Conservation (phyloP, 2,797 vertebrate species). For the Argya squamiceps region DNA sequence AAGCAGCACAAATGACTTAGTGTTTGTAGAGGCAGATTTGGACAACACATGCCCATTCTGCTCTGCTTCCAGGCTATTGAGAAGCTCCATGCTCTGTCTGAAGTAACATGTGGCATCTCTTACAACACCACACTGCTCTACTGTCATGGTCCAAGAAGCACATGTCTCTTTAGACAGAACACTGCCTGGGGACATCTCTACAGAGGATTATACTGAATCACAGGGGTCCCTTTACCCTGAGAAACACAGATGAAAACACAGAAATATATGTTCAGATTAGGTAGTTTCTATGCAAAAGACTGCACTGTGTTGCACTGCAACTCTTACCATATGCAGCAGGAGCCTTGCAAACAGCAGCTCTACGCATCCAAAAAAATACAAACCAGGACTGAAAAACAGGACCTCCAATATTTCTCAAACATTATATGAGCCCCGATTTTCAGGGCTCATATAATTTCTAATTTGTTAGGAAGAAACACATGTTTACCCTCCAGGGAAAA, state of each 20-base stretch:
- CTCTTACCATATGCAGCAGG: neutral
- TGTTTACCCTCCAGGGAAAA: neutral
- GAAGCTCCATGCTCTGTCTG: neutral
- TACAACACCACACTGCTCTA: neutral
- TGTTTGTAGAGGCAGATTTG: neutral
- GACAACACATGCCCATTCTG: neutral
- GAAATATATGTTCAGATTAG: neutral
- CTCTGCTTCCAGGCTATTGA: neutral
- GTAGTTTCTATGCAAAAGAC: neutral
- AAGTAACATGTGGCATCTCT: neutral
- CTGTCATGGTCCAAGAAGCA: neutral
- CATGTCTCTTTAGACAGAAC: neutral
- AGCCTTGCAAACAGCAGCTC: neutral
- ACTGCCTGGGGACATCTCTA: neutral
- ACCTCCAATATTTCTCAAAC: neutral
- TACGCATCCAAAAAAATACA: neutral
- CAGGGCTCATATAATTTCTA: neutral
- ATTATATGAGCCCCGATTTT: no score
- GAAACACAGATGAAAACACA: neutral
- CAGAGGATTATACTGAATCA: neutral
- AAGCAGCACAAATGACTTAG: neutral
- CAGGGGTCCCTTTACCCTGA: neutral
- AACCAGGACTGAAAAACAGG: neutral
- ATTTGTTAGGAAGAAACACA: neutral
- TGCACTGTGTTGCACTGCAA: neutral